These are phyloP conservation scores for Pristionchus entomophagus DNA, from an alignment of 2,888 invertebrate species.

Conservation along the genomic window DNA sequence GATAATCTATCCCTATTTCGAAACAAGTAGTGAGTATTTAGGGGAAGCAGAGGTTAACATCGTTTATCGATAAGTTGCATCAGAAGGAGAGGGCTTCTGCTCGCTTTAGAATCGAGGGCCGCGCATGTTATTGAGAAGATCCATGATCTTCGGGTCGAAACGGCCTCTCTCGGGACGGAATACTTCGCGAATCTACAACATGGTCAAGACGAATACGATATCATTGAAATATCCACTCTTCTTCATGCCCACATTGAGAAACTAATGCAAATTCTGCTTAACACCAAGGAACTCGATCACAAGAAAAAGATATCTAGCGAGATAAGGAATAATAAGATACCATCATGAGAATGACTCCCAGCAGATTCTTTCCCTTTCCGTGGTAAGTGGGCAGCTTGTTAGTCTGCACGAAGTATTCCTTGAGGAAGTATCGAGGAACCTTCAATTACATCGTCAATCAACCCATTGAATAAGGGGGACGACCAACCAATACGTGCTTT, in stretches of 20 bases:
- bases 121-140: constrained; percentile 4
- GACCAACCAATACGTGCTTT: constrained; percentile 47
- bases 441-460: neutral
- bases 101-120: neutral
- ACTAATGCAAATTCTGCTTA: no score
- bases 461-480: neutral
- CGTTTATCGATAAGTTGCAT: neutral
- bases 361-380: constrained; percentile 55
- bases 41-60: no score
- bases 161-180: constrained; percentile 42
- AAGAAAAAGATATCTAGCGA: no score
- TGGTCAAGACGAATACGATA: neutral
- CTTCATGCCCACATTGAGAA: no score
- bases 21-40: neutral
- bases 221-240: neutral
- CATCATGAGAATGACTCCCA: constrained; percentile 50
- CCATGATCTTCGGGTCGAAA: constrained; percentile 3
- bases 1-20: neutral
- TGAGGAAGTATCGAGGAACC: constrained; percentile 36
- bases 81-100: no score
- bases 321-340: neutral
- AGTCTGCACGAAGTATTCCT: neutral
- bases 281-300: no score
- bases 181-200: constrained; percentile 32
- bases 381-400: neutral